These are phyloP conservation scores for Ammodytes dubius DNA, from an alignment of 2,113 vertebrate species.

Conservation along the genomic window DNA sequence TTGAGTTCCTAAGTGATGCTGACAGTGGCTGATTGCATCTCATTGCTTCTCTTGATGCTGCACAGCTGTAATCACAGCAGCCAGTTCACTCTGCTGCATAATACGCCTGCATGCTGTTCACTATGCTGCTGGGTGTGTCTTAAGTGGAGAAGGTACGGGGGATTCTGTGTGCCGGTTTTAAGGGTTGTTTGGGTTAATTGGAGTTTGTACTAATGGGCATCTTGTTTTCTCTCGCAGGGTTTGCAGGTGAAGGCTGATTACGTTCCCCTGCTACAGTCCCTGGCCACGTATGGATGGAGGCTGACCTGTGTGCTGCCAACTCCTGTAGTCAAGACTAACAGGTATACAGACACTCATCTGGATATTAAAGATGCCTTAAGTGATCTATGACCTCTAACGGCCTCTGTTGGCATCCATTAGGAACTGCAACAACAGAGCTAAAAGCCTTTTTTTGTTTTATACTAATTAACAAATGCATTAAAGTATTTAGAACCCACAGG, in stretches of 20 bases:
- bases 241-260: slow-evolving; percentile 95
- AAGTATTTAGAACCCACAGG: neutral
- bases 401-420: slow-evolving; percentile 48
- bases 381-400: slow-evolving; percentile 26
- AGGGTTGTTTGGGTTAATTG: neutral
- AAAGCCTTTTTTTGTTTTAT: neutral
- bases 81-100: neutral
- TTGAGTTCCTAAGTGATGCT: slow-evolving; percentile 20
- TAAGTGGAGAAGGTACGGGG: neutral
- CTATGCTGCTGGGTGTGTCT: neutral
- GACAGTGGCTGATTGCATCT: slow-evolving; percentile 36
- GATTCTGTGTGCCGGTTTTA: neutral
- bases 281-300: slow-evolving; percentile 95
- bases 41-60: neutral
- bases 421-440: slow-evolving; percentile 31
- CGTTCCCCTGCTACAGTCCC: slow-evolving; percentile 93
- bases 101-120: neutral
- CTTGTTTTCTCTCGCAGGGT: slow-evolving; percentile 84
- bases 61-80: slow-evolving; percentile 27
- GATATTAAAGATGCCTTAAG: neutral
- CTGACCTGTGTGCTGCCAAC: slow-evolving; percentile 97
- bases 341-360: slow-evolving; percentile 85
- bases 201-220: neutral
- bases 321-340: slow-evolving; percentile 93
- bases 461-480: neutral